A percentile compares a stretch with the other conserved stretches of the same genome.
These are phyloP conservation scores for Brachionichthys hirsutus DNA, from an alignment of 2,113 vertebrate genomes.

Conservation along the genomic window DNA sequence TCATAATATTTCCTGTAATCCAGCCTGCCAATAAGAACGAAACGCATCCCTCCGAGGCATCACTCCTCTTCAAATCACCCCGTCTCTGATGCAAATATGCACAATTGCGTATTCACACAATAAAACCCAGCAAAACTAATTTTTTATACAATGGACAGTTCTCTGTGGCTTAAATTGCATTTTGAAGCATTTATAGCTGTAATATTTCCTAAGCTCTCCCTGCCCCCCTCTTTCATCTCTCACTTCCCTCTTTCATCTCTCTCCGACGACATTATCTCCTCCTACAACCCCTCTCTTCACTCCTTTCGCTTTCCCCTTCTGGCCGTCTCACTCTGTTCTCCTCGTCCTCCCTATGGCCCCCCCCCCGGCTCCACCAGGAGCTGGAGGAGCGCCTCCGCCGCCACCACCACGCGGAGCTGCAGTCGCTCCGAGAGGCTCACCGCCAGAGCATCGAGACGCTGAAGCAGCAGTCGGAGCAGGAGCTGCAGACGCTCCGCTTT, in stretches of 20 bases:
- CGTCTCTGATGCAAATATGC: background rate
- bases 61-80: conserved; percentile 6
- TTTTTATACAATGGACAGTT: too few relatives aligned
- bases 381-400: conserved; percentile 91
- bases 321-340: conserved; percentile 1
- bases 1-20: conserved; percentile 26
- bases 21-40: conserved; percentile 8
- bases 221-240: conserved; percentile 4
- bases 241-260: background rate
- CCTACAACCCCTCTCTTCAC: background rate
- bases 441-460: conserved; percentile 93
- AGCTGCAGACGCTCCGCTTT: conserved; percentile 94
- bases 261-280: background rate
- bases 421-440: conserved; percentile 89
- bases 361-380: conserved; percentile 72
- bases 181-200: background rate
- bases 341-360: background rate
- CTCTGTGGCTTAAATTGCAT: too few relatives aligned
- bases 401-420: conserved; percentile 90
- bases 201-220: background rate
- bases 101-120: background rate
- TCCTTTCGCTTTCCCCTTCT: background rate
- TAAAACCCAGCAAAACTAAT: background rate
- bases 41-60: conserved; percentile 4
- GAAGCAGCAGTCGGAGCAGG: conserved; percentile 93